Evolutionary conservation across 1,140 invertebrate genomes (phyloP), one percentile per base, ranked within the genome.

Genomic region (Cydia amplana): DNA sequence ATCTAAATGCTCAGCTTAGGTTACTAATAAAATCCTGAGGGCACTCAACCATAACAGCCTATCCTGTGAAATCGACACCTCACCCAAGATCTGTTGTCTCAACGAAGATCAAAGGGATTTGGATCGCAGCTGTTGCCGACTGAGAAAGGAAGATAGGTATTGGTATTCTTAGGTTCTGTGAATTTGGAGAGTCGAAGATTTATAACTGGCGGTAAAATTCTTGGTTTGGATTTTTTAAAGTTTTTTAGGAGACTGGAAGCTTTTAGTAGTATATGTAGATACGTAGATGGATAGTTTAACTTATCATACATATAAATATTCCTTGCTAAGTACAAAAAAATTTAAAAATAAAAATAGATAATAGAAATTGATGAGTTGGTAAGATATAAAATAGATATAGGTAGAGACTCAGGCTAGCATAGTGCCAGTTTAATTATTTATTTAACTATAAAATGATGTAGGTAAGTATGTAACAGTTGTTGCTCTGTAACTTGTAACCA

Each of bases 51-150:
- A 70, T 36, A 32, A 70, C 28, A 40, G 4, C n/a, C 65, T 40
- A 40, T 40, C 36, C 28, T 36, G 65, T 70, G 65, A 70, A 70
- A 70, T 70, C 25, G 65, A 70, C 65, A 70, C 65, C 65, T 43
- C 18, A 25, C 36, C 65, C 10, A 70, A 9, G 64, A 70, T 70
- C 64, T 40, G 65, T 70, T 70, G 28, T 70, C 28, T 70, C 65
- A 36, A 7, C 65, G 65, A 70, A 70, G 28, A 70, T 70, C 65
- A 70, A 70, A 70, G 65, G n/a, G 18, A 70, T 20, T 70, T 40
- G 6, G 32, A 43, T 40, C 12, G 28, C 32, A 36, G 65, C 32
- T 18, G 65, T 18, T 16, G 36, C 9, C 63, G 25, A 64, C 63
- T 40, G 32, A 70, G 43, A 70, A 70, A 36, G 65, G 65, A 70